phyloP scores from a whole-genome alignment of 2,888 invertebrate genomes.

The Acholoe squamosa region DNA sequence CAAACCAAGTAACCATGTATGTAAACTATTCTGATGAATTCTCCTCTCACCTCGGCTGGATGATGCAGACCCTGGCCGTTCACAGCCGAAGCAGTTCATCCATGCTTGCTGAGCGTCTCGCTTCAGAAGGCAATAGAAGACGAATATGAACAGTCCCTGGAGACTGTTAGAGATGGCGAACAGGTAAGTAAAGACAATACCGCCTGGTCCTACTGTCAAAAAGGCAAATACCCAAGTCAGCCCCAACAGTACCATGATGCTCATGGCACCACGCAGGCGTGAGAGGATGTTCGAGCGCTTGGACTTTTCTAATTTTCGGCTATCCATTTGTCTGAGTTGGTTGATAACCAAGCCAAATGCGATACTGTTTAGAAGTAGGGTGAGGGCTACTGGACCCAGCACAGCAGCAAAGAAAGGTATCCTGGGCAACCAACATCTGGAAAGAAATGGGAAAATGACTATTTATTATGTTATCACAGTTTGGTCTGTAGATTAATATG shows the following conservation, averaged over 20 bases:
- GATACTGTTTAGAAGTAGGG: conserved; percentile 82
- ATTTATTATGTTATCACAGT: too few relatives aligned
- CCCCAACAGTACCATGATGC: conserved; percentile 78
- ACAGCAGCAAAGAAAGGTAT: conserved; percentile 78
- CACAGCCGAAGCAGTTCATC: conserved; percentile 67
- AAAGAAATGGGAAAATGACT: background rate
- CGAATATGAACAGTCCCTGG: conserved; percentile 81
- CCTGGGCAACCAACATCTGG: conserved; percentile 78
- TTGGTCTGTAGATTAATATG: background rate
- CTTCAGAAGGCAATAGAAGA: conserved; percentile 80
- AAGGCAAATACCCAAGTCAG: conserved; percentile 81
- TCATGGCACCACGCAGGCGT: conserved; percentile 76
- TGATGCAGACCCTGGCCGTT: background rate
- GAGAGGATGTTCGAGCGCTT: conserved; percentile 72
- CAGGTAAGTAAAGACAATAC: conserved; percentile 78
- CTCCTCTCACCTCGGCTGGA: conserved; percentile 13
- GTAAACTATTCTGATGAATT: too few relatives aligned
- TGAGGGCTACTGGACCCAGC: conserved; percentile 82
- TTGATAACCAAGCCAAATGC: conserved; percentile 83
- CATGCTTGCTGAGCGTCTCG: conserved; percentile 75
- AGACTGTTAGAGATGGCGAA: conserved; percentile 81
- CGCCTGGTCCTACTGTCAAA: conserved; percentile 74
- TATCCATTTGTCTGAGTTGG: conserved; percentile 70
- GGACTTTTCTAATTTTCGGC: conserved; percentile 68
- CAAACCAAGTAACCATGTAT: too few relatives aligned